Percentiles rank a stretch among this genome's conserved stretches.
These are phyloP conservation scores for Hoplias malabaricus DNA, from an alignment of 2,113 vertebrate species.

Conservation along the genomic window DNA sequence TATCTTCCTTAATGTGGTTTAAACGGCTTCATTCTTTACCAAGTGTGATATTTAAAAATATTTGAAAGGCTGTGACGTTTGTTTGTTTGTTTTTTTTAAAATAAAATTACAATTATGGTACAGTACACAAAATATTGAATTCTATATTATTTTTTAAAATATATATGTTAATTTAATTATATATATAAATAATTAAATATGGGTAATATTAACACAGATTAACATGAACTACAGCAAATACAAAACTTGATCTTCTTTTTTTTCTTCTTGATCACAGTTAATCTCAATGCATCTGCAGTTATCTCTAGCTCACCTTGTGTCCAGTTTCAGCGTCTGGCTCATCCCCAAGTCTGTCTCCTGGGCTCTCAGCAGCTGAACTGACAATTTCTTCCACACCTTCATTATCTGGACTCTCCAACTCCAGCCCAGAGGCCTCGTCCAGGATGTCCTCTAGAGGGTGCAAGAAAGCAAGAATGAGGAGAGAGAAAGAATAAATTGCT, in stretches of 20 bases:
- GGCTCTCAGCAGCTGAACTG: constrained; percentile 46
- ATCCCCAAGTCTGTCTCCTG: constrained; percentile 52
- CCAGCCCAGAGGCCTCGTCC: constrained; percentile 69
- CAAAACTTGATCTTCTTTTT: not conserved
- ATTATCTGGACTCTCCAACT: constrained; percentile 59
- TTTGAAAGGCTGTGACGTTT: no score
- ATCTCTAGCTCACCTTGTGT: constrained; percentile 61
- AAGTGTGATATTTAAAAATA: no score
- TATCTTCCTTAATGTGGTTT: no score
- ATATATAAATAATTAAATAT: no score
- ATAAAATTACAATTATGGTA: no score
- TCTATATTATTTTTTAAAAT: no score
- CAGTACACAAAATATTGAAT: no score
- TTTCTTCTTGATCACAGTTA: not conserved
- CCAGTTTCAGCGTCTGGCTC: constrained; percentile 44
- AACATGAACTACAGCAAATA: no score
- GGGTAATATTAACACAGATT: not conserved
- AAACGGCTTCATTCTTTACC: no score
- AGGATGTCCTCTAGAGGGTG: constrained; percentile 72
- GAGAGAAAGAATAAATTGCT: not conserved
- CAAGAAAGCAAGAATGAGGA: constrained; percentile 3
- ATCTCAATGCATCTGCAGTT: not conserved
- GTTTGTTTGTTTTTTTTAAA: no score
- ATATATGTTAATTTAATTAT: no score
- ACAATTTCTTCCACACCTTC: constrained; percentile 51